phyloP scores from a whole-genome alignment of 2,113 vertebrate genomes.

The Neolamprologus modestus region DNA sequence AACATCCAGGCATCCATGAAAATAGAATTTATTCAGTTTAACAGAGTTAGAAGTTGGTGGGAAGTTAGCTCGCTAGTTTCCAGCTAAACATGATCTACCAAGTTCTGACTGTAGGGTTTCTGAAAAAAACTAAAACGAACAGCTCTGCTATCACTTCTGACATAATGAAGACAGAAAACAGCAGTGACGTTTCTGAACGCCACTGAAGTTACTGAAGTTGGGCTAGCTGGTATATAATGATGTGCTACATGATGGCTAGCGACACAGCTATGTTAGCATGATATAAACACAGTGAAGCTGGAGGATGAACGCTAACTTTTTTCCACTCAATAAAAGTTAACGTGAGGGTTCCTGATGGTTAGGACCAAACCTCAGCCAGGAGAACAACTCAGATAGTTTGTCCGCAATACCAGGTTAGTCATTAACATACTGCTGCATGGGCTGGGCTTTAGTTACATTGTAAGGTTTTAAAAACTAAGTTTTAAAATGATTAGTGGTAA shows the following conservation, averaged over 20 bases:
- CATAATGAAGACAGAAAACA: neutral
- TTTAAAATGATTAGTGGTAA: neutral
- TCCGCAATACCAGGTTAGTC: neutral
- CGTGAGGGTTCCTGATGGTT: neutral
- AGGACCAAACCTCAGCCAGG: fast-evolving
- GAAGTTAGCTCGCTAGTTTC: neutral
- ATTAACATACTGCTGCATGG: fast-evolving
- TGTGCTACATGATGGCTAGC: neutral
- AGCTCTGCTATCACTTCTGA: neutral
- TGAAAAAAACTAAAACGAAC: fast-evolving
- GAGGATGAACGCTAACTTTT: neutral
- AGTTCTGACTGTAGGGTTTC: neutral
- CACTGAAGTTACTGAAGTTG: fast-evolving
- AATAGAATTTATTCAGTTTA: neutral
- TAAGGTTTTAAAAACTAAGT: neutral
- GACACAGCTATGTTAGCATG: fast-evolving
- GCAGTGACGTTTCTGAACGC: neutral
- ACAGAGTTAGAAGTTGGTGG: fast-evolving
- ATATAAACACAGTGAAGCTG: neutral
- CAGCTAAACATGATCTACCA: neutral
- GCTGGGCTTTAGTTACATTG: fast-evolving
- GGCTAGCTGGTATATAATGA: neutral
- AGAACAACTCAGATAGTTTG: fast-evolving
- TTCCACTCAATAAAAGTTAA: neutral
- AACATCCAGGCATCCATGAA: neutral